Evolutionary conservation across 2,113 vertebrate genomes (phyloP).

Genomic region (Proteles cristata): DNA sequence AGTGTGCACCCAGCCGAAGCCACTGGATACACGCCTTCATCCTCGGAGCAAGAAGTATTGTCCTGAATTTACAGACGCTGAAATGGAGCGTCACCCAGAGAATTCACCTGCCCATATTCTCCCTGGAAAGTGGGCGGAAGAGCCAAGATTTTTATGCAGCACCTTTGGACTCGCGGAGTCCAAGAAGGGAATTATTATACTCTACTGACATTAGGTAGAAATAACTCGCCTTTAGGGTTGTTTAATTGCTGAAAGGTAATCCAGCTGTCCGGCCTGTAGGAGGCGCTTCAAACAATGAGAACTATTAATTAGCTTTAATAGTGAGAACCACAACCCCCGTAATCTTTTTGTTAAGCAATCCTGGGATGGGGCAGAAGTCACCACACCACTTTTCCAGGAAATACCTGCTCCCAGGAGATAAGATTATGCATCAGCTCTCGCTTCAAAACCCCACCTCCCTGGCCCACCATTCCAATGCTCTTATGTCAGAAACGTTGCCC

Average conservation of each 20-base stretch:
- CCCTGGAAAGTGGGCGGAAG: too few species aligned
- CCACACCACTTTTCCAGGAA: background rate
- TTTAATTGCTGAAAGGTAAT: background rate
- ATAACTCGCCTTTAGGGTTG: background rate
- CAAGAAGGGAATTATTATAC: background rate
- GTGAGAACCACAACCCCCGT: background rate
- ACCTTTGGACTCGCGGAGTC: background rate
- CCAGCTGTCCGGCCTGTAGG: background rate
- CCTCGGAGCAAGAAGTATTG: accelerated
- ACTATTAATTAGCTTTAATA: too few species aligned
- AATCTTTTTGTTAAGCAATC: background rate
- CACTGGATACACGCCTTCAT: accelerated
- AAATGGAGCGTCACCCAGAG: background rate
- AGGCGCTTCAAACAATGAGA: background rate
- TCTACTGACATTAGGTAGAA: background rate
- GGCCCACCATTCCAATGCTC: background rate
- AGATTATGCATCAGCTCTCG: background rate
- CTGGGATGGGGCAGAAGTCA: background rate
- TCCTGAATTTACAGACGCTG: background rate
- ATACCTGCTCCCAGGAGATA: background rate
- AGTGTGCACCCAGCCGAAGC: accelerated
- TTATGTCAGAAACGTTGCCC: background rate
- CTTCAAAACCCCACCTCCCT: background rate
- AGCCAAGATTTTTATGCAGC: background rate
- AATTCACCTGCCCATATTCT: background rate